Evolutionary conservation across 2,888 invertebrate species (phyloP).

Genomic region (Netelia melanura): DNA sequence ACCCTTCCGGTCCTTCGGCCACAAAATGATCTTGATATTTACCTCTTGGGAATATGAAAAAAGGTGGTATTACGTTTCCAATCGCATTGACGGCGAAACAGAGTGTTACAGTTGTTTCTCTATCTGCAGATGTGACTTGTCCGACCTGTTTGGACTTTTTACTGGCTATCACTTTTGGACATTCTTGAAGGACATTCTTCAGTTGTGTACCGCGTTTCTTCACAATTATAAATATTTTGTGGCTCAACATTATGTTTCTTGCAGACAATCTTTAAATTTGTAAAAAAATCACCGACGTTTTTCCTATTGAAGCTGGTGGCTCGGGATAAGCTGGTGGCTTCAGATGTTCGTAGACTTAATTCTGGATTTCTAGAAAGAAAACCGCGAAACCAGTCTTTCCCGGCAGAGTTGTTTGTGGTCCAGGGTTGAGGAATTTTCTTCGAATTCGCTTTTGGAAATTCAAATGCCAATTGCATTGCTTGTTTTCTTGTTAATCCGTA

Average conservation of each 20-base stretch:
- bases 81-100: neutral
- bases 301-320: neutral
- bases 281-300: neutral
- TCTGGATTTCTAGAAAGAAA: slow-evolving; percentile 7
- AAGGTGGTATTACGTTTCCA: neutral
- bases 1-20: neutral
- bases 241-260: neutral
- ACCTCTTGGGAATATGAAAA: neutral
- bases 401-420: neutral
- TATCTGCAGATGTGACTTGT: neutral
- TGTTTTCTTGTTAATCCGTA: no score
- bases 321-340: neutral
- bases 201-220: neutral
- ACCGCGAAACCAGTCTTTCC: slow-evolving; percentile 3
- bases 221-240: neutral
- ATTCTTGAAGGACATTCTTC: neutral
- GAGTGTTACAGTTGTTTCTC: neutral
- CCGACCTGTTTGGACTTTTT: neutral
- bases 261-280: neutral
- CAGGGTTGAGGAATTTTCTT: neutral
- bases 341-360: slow-evolving; percentile 1
- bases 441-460: no score
- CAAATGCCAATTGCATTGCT: no score
- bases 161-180: neutral
- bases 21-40: neutral